phyloP scores from a whole-genome alignment of 2,113 vertebrate species.

The Eptesicus fuscus region DNA sequence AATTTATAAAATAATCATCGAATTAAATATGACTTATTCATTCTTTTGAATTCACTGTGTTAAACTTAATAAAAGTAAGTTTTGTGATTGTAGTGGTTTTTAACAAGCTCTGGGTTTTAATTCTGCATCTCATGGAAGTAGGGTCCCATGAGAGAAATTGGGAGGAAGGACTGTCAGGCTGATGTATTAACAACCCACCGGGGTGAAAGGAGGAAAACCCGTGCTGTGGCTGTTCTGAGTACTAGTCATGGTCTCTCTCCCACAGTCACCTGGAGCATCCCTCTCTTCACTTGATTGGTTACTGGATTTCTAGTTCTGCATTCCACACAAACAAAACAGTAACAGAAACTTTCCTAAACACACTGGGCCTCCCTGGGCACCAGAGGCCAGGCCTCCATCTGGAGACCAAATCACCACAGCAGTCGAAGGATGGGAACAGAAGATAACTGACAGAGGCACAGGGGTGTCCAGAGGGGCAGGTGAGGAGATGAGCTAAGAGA shows the following conservation, averaged over 20 bases:
- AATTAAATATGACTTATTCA: neutral
- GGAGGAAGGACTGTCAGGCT: neutral
- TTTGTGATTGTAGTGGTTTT: neutral
- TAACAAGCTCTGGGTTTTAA: neutral
- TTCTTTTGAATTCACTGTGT: neutral
- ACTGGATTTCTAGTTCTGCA: neutral
- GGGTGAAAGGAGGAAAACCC: neutral
- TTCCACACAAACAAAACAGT: neutral
- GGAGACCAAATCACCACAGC: neutral
- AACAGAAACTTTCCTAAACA: neutral
- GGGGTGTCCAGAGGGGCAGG: neutral
- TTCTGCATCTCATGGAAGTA: neutral
- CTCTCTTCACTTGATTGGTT: neutral
- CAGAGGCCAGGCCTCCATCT: neutral
- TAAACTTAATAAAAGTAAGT: neutral
- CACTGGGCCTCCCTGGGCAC: neutral
- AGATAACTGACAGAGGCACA: neutral
- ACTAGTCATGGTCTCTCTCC: neutral
- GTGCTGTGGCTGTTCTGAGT: neutral
- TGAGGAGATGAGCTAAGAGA: neutral
- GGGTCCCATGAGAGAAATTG: neutral
- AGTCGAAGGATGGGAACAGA: neutral
- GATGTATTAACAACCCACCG: neutral
- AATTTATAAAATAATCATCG: neutral
- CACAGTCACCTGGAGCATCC: neutral